A percentile compares a stretch with the other conserved stretches of the same genome.
Evolutionary conservation across 2,113 vertebrate species (phyloP).

Genomic region (Kryptolebias marmoratus): DNA sequence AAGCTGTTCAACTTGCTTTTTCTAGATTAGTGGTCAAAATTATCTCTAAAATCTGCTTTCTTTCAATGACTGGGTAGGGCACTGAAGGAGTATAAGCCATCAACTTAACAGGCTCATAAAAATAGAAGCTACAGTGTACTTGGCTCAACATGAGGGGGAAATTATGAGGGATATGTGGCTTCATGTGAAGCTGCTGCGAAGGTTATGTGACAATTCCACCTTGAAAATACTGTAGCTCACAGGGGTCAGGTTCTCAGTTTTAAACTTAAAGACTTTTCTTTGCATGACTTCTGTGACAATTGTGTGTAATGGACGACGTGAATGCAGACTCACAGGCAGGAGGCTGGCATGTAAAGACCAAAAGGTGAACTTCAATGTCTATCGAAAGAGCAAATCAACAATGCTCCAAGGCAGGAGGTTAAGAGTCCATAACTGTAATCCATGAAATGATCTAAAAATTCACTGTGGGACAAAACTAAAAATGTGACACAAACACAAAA

Average conservation of each 20-base stretch:
- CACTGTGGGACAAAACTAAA: not conserved
- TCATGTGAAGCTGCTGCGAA: constrained; percentile 14
- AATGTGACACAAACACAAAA: not conserved
- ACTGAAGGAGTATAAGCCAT: constrained; percentile 31
- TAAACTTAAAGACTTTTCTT: constrained; percentile 14
- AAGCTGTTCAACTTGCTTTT: not conserved
- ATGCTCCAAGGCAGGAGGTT: not conserved
- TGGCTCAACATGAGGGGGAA: constrained; percentile 14
- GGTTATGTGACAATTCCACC: constrained; percentile 17
- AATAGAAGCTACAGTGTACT: constrained; percentile 16
- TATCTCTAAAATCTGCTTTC: constrained; percentile 6
- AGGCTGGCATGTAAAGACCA: not conserved
- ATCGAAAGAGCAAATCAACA: not conserved
- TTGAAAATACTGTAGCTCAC: not conserved
- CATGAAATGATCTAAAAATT: not conserved
- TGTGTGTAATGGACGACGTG: not conserved
- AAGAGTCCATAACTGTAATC: not conserved
- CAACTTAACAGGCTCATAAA: constrained; percentile 58
- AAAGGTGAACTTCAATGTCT: constrained; percentile 1
- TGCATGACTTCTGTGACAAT: not conserved
- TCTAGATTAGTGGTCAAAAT: constrained; percentile 8
- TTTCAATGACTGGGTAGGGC: not conserved
- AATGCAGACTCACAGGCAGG: not conserved
- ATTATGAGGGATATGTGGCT: constrained; percentile 34
- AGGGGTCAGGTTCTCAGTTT: constrained; percentile 6